These are phyloP conservation scores for Sphaerophoria rueppellii DNA, from an alignment of 2,888 invertebrate genomes.

Conservation along the genomic window DNA sequence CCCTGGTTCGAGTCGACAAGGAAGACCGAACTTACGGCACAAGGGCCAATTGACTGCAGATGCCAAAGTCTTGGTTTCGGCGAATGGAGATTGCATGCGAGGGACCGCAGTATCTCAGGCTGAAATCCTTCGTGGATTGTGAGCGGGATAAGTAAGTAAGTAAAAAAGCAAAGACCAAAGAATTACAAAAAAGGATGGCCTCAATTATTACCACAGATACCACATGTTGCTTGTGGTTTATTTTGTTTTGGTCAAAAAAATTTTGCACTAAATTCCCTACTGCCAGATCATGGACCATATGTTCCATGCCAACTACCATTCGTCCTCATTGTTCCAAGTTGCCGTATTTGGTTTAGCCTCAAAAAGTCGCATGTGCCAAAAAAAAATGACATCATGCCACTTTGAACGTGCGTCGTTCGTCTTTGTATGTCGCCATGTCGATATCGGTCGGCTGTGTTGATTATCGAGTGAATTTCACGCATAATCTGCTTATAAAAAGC, in stretches of 20 bases:
- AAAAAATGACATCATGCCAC: slow-evolving; percentile 61
- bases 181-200: slow-evolving; percentile 37
- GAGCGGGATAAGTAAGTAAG: too few relatives aligned
- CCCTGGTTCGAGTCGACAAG: too few relatives aligned
- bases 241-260: slow-evolving; percentile 17
- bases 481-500: slow-evolving; percentile 46
- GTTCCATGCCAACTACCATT: slow-evolving; percentile 36
- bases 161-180: too few relatives aligned
- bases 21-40: too few relatives aligned
- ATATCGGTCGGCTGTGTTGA: slow-evolving; percentile 30
- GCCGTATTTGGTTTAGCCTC: slow-evolving; percentile 43
- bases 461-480: slow-evolving; percentile 60
- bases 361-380: slow-evolving; percentile 35
- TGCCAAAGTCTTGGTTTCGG: too few relatives aligned
- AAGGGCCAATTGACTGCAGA: too few relatives aligned
- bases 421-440: too few relatives aligned
- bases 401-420: slow-evolving; percentile 1
- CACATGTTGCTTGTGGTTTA: slow-evolving; percentile 42
- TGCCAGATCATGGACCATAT: slow-evolving; percentile 38
- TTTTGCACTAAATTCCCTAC: slow-evolving; percentile 37
- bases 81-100: too few relatives aligned
- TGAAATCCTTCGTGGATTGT: too few relatives aligned
- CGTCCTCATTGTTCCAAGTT: slow-evolving; percentile 26
- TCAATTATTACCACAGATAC: slow-evolving; percentile 33
- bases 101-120: too few relatives aligned